Evolutionary conservation across 2,113 vertebrate species (phyloP).

Genomic region (Psittacus erithacus): DNA sequence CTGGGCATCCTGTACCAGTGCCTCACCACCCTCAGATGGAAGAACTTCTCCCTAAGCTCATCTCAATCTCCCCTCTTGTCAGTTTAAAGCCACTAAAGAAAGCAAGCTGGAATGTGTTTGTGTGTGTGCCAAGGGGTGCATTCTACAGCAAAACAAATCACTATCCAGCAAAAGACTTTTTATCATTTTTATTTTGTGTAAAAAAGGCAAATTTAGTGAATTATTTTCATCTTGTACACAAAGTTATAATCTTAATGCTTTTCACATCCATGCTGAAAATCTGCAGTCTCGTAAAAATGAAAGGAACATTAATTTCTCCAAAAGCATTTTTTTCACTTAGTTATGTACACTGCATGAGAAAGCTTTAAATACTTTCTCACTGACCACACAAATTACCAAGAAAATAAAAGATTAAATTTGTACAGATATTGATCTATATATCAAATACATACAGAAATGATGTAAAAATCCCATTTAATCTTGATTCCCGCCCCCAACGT

Average conservation of each 20-base stretch:
- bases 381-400: constrained; percentile 91
- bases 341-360: constrained; percentile 91
- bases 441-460: constrained; percentile 92
- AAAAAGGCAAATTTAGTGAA: constrained; percentile 93
- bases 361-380: constrained; percentile 84
- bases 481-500: constrained; percentile 77
- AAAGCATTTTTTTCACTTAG: constrained; percentile 78
- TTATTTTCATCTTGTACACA: constrained; percentile 90
- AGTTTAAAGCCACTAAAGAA: not conserved
- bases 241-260: constrained; percentile 91
- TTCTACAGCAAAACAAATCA: not conserved
- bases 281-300: constrained; percentile 84
- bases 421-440: constrained; percentile 89
- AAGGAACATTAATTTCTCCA: constrained; percentile 84
- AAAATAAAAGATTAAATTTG: constrained; percentile 91
- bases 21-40: not conserved
- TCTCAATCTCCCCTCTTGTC: not conserved
- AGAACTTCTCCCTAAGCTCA: not conserved
- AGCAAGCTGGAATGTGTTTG: not conserved
- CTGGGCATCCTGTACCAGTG: not conserved
- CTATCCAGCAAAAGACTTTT: constrained; percentile 7
- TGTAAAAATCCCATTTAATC: constrained; percentile 90
- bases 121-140: fast-evolving
- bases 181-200: constrained; percentile 94
- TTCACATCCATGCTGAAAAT: constrained; percentile 97